Conservation (phyloP, 2,797 vertebrate genomes). For the Ctenopoma multispine region DNA sequence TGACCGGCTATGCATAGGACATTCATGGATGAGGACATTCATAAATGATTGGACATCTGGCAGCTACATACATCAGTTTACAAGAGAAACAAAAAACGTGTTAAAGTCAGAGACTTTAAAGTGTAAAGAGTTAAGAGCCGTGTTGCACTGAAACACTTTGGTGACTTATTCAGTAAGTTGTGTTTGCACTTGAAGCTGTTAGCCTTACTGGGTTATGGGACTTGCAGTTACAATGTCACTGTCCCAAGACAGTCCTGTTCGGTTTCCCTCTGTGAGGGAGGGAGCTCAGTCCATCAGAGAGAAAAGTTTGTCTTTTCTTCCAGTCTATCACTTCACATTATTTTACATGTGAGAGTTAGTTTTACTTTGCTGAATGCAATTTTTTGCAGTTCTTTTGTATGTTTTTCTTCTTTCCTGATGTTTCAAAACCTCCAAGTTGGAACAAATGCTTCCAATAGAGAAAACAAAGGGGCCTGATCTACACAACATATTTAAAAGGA, state of each 20-base stretch:
- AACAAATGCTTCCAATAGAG: not conserved
- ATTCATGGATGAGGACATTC: conserved; percentile 1
- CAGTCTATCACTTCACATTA: not conserved
- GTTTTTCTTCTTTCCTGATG: conserved; percentile 28
- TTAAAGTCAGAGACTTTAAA: not conserved
- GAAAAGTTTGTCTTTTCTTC: conserved; percentile 22
- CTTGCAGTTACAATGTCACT: conserved; percentile 52
- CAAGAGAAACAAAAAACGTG: conserved; percentile 15
- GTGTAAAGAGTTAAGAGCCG: conserved; percentile 50
- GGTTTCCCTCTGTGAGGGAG: conserved; percentile 84
- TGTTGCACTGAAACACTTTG: conserved; percentile 77
- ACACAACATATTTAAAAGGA: conserved; percentile 32
- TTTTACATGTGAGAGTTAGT: conserved; percentile 18
- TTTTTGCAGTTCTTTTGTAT: conserved; percentile 30
- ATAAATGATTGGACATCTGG: conserved; percentile 45
- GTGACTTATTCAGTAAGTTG: conserved; percentile 56
- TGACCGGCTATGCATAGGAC: conserved; percentile 14
- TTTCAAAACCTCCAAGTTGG: conserved; percentile 16
- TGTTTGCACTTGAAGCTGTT: conserved; percentile 74
- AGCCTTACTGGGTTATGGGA: conserved; percentile 48
- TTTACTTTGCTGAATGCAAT: conserved; percentile 41
- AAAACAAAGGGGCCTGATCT: conserved; percentile 6
- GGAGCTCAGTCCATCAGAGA: conserved; percentile 37
- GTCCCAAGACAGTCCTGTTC: conserved; percentile 53
- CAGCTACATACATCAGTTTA: conserved; percentile 73